phyloP scores from a whole-genome alignment of 1,140 invertebrate genomes.

The Cephus cinctus region DNA sequence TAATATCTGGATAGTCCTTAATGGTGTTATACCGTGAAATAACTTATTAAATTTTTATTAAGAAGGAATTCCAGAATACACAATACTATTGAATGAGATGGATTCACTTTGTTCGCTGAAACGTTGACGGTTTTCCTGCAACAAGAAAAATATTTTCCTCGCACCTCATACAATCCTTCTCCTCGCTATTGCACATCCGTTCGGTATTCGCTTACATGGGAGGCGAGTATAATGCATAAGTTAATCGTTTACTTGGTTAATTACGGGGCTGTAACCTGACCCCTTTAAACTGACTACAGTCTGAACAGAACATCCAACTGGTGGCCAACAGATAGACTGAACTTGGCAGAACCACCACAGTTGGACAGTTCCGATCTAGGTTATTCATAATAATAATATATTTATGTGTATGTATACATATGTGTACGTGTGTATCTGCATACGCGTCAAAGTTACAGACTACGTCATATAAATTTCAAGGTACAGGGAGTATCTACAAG shows the following conservation, averaged over 20 bases:
- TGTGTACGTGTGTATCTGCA: background rate
- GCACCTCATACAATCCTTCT: conserved; percentile 16
- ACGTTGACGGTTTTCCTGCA: conserved; percentile 29
- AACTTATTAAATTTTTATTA: conserved; percentile 46
- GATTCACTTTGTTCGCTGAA: conserved; percentile 22
- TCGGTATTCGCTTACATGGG: conserved; percentile 19
- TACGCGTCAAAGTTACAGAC: conserved; percentile 18
- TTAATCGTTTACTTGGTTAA: too few species aligned
- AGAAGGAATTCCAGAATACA: conserved; percentile 39
- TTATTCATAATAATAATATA: background rate
- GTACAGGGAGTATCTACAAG: conserved; percentile 50
- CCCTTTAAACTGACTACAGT: too few species aligned
- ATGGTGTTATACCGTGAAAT: too few species aligned
- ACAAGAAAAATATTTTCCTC: conserved; percentile 40
- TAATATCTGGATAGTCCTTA: too few species aligned
- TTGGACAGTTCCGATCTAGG: too few species aligned
- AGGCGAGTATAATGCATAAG: conserved; percentile 15
- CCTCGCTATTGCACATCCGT: conserved; percentile 29
- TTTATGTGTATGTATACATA: background rate
- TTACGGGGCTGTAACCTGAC: too few species aligned
- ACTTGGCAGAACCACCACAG: too few species aligned
- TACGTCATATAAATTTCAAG: conserved; percentile 49
- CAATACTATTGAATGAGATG: conserved; percentile 37
- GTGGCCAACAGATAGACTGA: too few species aligned
- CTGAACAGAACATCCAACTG: too few species aligned